Conservation (phyloP, 2,888 invertebrate species). For the Aleiodes alternator region DNA sequence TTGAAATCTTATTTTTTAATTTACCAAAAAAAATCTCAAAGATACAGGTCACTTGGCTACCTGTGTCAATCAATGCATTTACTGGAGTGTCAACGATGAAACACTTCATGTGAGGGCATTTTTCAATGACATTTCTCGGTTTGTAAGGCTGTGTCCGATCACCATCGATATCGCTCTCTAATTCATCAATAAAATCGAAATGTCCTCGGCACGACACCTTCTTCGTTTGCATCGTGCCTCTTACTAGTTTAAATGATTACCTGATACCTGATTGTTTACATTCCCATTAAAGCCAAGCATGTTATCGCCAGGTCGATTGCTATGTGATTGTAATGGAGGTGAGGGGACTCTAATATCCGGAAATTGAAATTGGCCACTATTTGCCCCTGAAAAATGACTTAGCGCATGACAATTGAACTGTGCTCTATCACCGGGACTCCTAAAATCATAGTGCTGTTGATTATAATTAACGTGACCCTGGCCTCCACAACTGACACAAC, state of each 20-base stretch:
- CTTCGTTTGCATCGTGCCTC: background rate
- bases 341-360: background rate
- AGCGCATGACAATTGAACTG: background rate
- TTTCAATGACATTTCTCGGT: conserved; percentile 5
- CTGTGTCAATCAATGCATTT: conserved; percentile 49
- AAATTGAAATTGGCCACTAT: background rate
- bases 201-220: conserved; percentile 13
- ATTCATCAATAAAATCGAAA: conserved; percentile 4
- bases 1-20: conserved; percentile 2
- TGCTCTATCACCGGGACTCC: background rate
- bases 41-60: conserved; percentile 54
- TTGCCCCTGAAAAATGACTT: background rate
- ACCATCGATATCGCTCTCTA: conserved; percentile 16
- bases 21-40: conserved; percentile 48
- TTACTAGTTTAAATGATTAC: conserved; percentile 11
- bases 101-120: conserved; percentile 42
- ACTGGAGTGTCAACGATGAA: conserved; percentile 32
- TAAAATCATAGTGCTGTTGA: background rate
- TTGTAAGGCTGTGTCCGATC: background rate
- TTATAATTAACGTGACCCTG: background rate
- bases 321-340: background rate
- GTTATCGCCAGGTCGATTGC: background rate
- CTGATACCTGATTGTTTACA: background rate
- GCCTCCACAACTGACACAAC: background rate
- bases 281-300: background rate